Evolutionary conservation across 1,140 invertebrate species (phyloP), one percentile per base, ranked within the genome.

Genomic region (Bombus turneri): DNA sequence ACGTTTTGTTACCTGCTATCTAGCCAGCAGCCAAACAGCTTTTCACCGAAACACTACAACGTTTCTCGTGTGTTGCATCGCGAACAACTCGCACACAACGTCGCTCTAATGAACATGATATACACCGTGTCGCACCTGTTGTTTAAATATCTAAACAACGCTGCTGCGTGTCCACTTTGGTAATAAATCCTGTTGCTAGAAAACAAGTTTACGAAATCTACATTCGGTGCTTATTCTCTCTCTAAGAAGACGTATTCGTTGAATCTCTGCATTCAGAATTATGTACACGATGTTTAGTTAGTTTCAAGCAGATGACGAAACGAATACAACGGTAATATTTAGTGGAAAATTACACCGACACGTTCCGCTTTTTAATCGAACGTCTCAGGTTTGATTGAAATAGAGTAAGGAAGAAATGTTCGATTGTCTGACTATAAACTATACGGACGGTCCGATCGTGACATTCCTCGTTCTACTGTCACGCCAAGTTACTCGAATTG

Each of bases 101-200:
- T 12, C 37, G 15, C 37, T 77, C 78, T 57, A 81, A 81, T 41
- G n/a, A 81, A 72, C n/a, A 59, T 72, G 47, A 72, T 59, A 41
- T 59, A 59, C 64, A 53, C 43, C 41, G 10, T 28, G 64, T 28
- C 43, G 31, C 78, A 80, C 66, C 78, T 71, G 79, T 71, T 71
- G 66, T 53, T 72, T 8, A n/a, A 68, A 72, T 31, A 31, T 18
- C 25, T 5, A n/a, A 28, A 10, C 57, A 28, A 59, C 28, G 57
- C 3, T 59, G 25, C 6, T 25, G 31, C 28, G 34, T 39, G 28
- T 76, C 5, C 31, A 3, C 5, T 3, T 13, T 22, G n/a, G 25
- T 43, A 78, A 78, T 62, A 31, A 43, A 64, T 28, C 18, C 9
- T 8, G 13, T 37, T 25, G 53, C 5, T 37, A 53, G 25, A 37